A percentile compares a stretch with the other conserved stretches of the same genome.
These are phyloP conservation scores for Gobio gobio DNA, from an alignment of 2,113 vertebrate species.

Conservation along the genomic window DNA sequence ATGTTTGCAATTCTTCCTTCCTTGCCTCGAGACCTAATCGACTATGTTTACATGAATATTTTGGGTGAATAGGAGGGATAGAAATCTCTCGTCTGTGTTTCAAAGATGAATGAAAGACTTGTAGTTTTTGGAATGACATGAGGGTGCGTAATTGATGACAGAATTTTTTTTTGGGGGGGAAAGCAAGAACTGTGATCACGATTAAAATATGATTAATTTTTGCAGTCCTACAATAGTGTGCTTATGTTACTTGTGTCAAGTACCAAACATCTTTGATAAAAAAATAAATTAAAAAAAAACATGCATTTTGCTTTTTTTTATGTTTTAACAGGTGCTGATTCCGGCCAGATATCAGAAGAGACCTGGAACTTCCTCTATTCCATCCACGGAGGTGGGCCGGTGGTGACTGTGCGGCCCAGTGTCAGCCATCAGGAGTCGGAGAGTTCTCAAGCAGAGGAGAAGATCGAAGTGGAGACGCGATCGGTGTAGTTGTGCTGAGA, in stretches of 20 bases:
- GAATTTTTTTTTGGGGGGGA: too few species aligned
- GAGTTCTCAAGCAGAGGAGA: constrained; percentile 87
- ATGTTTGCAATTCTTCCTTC: too few species aligned
- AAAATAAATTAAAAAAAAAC: too few species aligned
- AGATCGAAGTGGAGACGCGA: constrained; percentile 95
- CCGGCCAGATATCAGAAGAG: constrained; percentile 98
- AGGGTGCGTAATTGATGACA: too few species aligned
- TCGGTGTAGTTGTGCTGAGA: constrained; percentile 77
- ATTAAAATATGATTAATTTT: background rate
- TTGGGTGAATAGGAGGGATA: too few species aligned
- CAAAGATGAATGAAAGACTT: too few species aligned
- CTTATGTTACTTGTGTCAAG: background rate
- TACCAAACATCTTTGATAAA: background rate
- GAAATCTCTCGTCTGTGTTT: too few species aligned
- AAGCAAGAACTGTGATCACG: background rate
- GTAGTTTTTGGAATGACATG: too few species aligned
- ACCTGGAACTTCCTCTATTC: constrained; percentile 97
- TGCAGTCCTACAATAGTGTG: background rate
- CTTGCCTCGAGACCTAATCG: too few species aligned
- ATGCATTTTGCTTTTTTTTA: background rate
- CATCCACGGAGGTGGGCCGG: constrained; percentile 92
- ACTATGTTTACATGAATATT: too few species aligned
- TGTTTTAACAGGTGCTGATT: constrained; percentile 86
- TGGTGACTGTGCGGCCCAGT: constrained; percentile 89
- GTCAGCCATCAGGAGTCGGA: constrained; percentile 84